These are phyloP conservation scores for Actinernus sp. DNA, from an alignment of 92 coral and sea anemone species.

Conservation along the genomic window DNA sequence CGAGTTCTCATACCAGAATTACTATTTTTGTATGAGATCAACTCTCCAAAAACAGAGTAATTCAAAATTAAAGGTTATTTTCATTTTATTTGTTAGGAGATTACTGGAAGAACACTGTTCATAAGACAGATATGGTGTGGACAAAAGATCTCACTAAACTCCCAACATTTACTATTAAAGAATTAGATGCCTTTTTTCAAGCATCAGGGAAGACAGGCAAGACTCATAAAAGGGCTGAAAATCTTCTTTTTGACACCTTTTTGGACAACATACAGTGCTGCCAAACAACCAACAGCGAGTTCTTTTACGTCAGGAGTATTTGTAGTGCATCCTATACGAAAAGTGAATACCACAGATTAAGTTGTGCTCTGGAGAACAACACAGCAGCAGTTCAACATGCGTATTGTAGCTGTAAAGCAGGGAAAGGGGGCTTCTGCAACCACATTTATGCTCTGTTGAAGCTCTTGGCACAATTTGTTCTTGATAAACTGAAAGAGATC, in stretches of 20 bases:
- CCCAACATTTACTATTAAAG: slow-evolving; percentile 10
- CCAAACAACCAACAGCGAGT: slow-evolving; percentile 10
- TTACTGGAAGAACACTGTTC: not conserved
- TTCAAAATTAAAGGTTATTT: too few relatives aligned
- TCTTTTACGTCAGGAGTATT: slow-evolving; percentile 25
- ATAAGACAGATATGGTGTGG: not conserved
- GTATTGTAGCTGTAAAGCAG: slow-evolving; percentile 57
- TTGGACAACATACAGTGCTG: slow-evolving; percentile 45
- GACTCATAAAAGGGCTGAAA: slow-evolving; percentile 62
- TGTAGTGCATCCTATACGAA: slow-evolving; percentile 65
- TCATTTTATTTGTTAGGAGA: not conserved
- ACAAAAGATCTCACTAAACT: not conserved
- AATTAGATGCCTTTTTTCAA: slow-evolving; percentile 36
- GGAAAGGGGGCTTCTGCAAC: slow-evolving; percentile 61
- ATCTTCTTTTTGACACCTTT: slow-evolving; percentile 45
- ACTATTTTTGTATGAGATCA: too few relatives aligned
- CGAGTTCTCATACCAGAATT: too few relatives aligned
- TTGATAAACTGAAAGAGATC: slow-evolving; percentile 45
- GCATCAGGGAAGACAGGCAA: slow-evolving; percentile 65
- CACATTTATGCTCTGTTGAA: slow-evolving; percentile 62
- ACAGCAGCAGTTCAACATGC: slow-evolving; percentile 42
- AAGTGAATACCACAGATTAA: slow-evolving; percentile 35
- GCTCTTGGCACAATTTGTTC: slow-evolving; percentile 48
- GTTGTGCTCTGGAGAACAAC: slow-evolving; percentile 18
- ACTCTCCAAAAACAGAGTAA: too few relatives aligned